These are phyloP conservation scores for Calosoma granatense DNA, from an alignment of 1,140 invertebrate genomes.

Conservation along the genomic window DNA sequence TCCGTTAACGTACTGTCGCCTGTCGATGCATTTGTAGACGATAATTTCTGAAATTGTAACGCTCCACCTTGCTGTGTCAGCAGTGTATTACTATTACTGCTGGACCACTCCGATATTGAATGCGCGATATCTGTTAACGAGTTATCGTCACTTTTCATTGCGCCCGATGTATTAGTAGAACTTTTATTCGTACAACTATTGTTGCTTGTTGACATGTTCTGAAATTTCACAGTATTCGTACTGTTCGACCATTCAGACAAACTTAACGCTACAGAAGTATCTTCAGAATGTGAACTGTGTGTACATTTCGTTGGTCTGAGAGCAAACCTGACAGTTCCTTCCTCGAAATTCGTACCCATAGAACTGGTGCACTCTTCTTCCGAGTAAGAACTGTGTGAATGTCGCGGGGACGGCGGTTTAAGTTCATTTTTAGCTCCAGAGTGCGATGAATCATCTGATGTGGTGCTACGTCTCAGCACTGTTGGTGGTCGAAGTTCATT, in stretches of 20 bases:
- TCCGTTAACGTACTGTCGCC: conserved; percentile 31
- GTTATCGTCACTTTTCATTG: conserved; percentile 44
- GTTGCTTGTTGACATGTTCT: conserved; percentile 51
- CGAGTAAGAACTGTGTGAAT: conserved; percentile 53
- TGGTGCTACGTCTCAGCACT: conserved; percentile 27
- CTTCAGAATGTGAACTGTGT: conserved; percentile 69
- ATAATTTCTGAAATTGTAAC: conserved; percentile 31
- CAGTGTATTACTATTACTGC: conserved; percentile 36
- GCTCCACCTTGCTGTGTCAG: conserved; percentile 22
- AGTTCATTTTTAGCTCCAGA: conserved; percentile 21
- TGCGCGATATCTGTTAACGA: conserved; percentile 44
- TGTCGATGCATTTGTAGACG: conserved; percentile 27
- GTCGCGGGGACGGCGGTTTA: conserved; percentile 35
- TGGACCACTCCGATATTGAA: conserved; percentile 48
- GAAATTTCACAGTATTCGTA: conserved; percentile 66
- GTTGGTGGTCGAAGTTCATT: conserved; percentile 31
- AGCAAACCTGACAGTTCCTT: conserved; percentile 67
- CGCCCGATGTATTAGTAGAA: conserved; percentile 46
- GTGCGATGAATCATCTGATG: conserved; percentile 32
- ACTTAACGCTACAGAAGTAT: conserved; percentile 71
- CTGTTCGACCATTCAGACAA: conserved; percentile 78
- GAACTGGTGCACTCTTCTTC: conserved; percentile 48
- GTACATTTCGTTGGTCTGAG: conserved; percentile 63
- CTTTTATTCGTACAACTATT: conserved; percentile 41
- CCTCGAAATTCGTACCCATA: conserved; percentile 55